Percentiles rank a stretch among this genome's conserved stretches.
phyloP scores from a whole-genome alignment of 2,888 invertebrate genomes.

The Chrysodeixis includens region DNA sequence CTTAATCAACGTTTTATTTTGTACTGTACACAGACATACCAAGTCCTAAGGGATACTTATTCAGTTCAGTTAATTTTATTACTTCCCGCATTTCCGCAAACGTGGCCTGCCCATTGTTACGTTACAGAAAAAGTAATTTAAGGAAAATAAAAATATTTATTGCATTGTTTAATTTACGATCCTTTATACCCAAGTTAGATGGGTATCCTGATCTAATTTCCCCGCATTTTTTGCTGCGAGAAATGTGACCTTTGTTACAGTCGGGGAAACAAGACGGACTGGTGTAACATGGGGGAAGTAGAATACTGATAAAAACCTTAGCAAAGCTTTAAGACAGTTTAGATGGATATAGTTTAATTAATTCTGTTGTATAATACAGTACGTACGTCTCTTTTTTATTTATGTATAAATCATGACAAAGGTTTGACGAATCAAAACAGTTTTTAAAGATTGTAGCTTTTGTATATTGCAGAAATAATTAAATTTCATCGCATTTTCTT shows the following conservation, averaged over 20 bases:
- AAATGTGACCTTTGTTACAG: slow-evolving; percentile 18
- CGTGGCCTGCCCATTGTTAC: slow-evolving; percentile 31
- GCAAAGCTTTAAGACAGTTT: not conserved
- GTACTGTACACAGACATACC: slow-evolving; percentile 19
- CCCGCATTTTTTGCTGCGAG: slow-evolving; percentile 39
- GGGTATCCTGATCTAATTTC: slow-evolving; percentile 56
- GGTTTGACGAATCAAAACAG: not conserved
- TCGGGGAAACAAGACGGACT: not conserved
- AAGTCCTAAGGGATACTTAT: slow-evolving; percentile 36
- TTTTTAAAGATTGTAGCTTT: not conserved
- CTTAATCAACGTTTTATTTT: slow-evolving; percentile 6
- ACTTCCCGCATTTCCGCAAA: slow-evolving; percentile 29
- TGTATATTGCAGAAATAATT: not conserved
- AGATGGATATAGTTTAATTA: not conserved
- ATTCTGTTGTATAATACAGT: not conserved
- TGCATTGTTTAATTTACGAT: slow-evolving; percentile 64
- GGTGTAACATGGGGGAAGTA: slow-evolving; percentile 7
- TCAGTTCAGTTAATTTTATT: slow-evolving; percentile 37
- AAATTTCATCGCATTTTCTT: not conserved
- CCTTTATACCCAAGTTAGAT: slow-evolving; percentile 55
- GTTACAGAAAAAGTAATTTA: slow-evolving; percentile 45
- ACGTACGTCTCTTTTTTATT: not conserved
- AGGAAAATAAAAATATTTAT: slow-evolving; percentile 66
- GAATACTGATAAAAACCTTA: not conserved
- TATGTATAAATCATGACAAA: too few relatives aligned